These are phyloP conservation scores for Hiodon alosoides DNA, from an alignment of 2,113 vertebrate genomes.

Conservation along the genomic window DNA sequence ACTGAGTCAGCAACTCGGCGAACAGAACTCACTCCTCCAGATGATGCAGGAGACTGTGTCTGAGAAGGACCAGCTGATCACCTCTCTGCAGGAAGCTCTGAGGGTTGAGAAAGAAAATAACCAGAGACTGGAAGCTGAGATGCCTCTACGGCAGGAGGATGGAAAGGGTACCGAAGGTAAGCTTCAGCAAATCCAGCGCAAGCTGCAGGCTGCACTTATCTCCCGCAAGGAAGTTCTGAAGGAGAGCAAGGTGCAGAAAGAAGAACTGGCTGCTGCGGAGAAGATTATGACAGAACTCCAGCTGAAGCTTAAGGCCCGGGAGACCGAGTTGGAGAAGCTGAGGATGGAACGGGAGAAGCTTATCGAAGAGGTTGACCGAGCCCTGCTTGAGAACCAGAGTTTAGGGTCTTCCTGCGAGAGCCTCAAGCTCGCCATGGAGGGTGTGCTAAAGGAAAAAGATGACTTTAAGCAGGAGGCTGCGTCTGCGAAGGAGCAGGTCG, in stretches of 20 bases:
- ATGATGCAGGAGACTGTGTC: conserved; percentile 64
- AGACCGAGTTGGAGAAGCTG: conserved; percentile 67
- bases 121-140: conserved; percentile 64
- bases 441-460: conserved; percentile 73
- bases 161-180: conserved; percentile 57
- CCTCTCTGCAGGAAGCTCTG: conserved; percentile 63
- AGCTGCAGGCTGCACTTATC: conserved; percentile 91
- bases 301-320: conserved; percentile 54
- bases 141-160: conserved; percentile 66
- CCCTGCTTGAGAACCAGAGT: conserved; percentile 76
- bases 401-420: conserved; percentile 79
- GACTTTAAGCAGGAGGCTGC: conserved; percentile 63
- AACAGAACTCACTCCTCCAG: conserved; percentile 63
- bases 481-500: conserved; percentile 59
- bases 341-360: conserved; percentile 70
- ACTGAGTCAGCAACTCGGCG: conserved; percentile 67
- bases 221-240: conserved; percentile 89
- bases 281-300: conserved; percentile 54
- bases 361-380: conserved; percentile 71
- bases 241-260: conserved; percentile 75
- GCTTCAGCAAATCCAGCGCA: conserved; percentile 80
- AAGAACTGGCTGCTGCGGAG: conserved; percentile 62
- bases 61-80: conserved; percentile 70
- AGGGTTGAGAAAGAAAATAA: conserved; percentile 66
- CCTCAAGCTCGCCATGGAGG: conserved; percentile 74